A percentile compares a stretch with the other conserved stretches of the same genome.
These are phyloP conservation scores for Phalacrocorax pelagicus DNA, from an alignment of 2,113 vertebrate species.

Conservation along the genomic window DNA sequence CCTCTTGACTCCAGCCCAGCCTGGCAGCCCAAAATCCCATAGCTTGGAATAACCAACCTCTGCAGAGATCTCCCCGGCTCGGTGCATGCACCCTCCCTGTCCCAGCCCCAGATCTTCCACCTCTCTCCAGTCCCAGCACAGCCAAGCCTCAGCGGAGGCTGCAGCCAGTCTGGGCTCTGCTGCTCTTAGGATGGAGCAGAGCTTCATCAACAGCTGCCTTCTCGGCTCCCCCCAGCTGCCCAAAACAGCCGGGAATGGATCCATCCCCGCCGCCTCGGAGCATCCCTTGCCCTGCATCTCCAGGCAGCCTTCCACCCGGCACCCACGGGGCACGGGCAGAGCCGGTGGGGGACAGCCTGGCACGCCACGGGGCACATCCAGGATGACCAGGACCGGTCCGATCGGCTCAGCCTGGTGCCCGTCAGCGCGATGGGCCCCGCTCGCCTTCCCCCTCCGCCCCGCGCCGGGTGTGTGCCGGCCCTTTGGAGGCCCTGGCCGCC, in stretches of 20 bases:
- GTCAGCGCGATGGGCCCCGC: background rate
- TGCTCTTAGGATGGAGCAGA: background rate
- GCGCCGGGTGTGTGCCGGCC: slow-evolving; percentile 22
- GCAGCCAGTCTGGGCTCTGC: rapidly evolving
- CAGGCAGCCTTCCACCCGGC: rapidly evolving
- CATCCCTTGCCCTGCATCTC: background rate
- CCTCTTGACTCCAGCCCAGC: background rate
- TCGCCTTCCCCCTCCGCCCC: slow-evolving; percentile 1
- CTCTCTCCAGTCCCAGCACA: background rate
- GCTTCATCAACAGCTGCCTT: background rate
- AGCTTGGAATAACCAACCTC: background rate
- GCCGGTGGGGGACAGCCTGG: background rate
- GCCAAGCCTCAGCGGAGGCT: background rate
- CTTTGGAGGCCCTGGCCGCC: slow-evolving; percentile 66
- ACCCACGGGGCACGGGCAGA: rapidly evolving
- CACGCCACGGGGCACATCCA: rapidly evolving
- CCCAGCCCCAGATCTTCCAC: background rate
- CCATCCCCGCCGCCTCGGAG: background rate
- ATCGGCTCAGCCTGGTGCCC: background rate
- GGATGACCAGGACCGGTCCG: rapidly evolving
- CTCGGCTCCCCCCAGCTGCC: background rate
- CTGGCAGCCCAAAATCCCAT: background rate
- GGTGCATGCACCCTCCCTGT: background rate
- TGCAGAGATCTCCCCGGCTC: background rate
- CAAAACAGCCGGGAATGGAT: background rate